Evolutionary conservation across 2,113 vertebrate species (phyloP).

Genomic region (Heterotilapia buettikoferi): DNA sequence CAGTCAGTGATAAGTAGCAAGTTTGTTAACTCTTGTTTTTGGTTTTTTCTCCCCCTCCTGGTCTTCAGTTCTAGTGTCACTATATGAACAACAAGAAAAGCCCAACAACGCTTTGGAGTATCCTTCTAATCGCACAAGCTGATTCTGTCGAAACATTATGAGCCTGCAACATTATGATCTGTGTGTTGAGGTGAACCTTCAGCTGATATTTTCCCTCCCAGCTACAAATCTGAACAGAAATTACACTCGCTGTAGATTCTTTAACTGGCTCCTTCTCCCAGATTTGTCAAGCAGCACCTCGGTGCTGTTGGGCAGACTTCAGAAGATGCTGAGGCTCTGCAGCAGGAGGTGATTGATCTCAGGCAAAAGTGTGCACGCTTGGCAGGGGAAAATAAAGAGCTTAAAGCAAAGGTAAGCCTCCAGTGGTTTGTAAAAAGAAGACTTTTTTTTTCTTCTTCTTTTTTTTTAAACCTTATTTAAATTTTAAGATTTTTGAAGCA

Average conservation of each 20-base stretch:
- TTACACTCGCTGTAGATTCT: not conserved
- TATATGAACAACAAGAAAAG: slow-evolving; percentile 92
- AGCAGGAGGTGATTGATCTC: slow-evolving; percentile 83
- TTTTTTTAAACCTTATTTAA: not conserved
- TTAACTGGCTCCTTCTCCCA: slow-evolving; percentile 71
- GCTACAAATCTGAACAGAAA: not conserved
- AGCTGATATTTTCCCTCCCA: not conserved
- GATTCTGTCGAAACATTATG: not conserved
- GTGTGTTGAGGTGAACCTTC: not conserved
- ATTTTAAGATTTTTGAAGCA: not conserved
- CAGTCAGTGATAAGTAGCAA: not conserved
- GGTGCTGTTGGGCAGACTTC: slow-evolving; percentile 73
- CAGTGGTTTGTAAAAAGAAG: not conserved
- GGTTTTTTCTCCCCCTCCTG: not conserved
- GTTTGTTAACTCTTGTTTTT: not conserved
- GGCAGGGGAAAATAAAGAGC: slow-evolving; percentile 87
- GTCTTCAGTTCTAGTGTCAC: slow-evolving; percentile 83
- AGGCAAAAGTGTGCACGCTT: slow-evolving; percentile 84
- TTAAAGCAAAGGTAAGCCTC: slow-evolving; percentile 79
- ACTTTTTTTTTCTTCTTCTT: fast-evolving
- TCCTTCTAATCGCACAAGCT: slow-evolving; percentile 68
- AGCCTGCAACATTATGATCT: not conserved
- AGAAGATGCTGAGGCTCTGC: slow-evolving; percentile 79
- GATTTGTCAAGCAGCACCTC: slow-evolving; percentile 90
- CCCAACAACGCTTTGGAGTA: slow-evolving; percentile 93